Base-by-base conservation (phyloP, 2,888 invertebrate genomes). In the Stictocephala bisonia region DNA sequence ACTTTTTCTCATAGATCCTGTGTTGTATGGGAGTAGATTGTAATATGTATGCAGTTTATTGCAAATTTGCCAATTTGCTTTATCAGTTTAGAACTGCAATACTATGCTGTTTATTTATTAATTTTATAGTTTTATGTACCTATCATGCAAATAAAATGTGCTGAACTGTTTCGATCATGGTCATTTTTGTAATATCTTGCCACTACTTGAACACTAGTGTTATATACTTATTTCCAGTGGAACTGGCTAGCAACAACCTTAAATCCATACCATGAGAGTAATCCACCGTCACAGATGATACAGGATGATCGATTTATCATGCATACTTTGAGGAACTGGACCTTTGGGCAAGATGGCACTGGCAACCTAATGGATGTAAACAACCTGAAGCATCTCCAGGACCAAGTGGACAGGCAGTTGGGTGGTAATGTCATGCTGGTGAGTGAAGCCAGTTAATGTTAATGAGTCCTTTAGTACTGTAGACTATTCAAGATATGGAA, bases 221-320 rank as follows among this genome's bases (percentile, higher is more conserved):
- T n/a, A n/a, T 56, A 56, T 73, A 68, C 74, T 75, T 76, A 58
- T 74, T 82, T 84, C 51, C 79, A 91, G 88, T 96, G 96, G 95
- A 83, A 90, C 74, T 98, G 97, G 97, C 82, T 90, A 3, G 96
- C 94, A 0, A 93, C 90, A 53, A 93, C 96, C 0, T 85, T 97
- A 69, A 97, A 97, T 86, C 97, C 98, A 0, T 93, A 96, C 82
- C 93, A 95, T 80, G 97, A 97, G 84, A 95, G 93, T 0, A 96
- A 96, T 84, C 87, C 89, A 0, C 83, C 89, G 0, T 87, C 88
- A 0, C 85, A 85, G 78, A 89, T 89, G 86, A 92, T 98, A 35
- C 88, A 89, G 48, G 95, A 97, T 84, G 97, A 97, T 82, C 88
- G 95, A 9, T 90, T 96, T 77, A 93, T 97, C 81, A 86, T 90